Evolutionary conservation across 2,113 vertebrate species (phyloP).

Genomic region (Mobula birostris): DNA sequence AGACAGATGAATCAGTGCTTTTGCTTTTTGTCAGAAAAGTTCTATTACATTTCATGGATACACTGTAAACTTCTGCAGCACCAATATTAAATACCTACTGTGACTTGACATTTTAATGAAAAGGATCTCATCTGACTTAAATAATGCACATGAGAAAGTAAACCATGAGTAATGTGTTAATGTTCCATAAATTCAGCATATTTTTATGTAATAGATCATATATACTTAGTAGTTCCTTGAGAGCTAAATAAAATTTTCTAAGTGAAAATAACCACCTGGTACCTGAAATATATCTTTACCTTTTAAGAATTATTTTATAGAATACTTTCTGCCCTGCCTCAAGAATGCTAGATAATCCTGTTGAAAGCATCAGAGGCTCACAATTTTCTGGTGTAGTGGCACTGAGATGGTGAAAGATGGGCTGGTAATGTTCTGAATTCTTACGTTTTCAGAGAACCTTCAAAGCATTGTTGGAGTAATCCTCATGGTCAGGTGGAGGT

Average conservation of each 20-base stretch:
- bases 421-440: neutral
- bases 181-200: neutral
- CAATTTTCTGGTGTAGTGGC: neutral
- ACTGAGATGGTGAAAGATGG: no score
- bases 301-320: neutral
- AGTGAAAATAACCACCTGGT: neutral
- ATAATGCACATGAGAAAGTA: neutral
- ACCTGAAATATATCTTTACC: neutral
- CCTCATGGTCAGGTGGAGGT: neutral
- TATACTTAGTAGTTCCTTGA: neutral
- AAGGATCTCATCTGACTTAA: neutral
- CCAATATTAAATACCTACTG: neutral
- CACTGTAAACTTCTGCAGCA: neutral
- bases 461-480: no score
- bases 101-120: constrained; percentile 6
- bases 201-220: neutral
- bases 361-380: neutral
- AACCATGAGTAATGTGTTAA: neutral
- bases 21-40: neutral
- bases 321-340: neutral
- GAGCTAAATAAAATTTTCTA: neutral
- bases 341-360: neutral
- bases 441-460: neutral
- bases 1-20: constrained; percentile 8
- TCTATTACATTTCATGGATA: neutral